Base-by-base conservation (phyloP, 35 echinoderm and acorn worm genomes). In the Eucidaris tribuloides region DNA sequence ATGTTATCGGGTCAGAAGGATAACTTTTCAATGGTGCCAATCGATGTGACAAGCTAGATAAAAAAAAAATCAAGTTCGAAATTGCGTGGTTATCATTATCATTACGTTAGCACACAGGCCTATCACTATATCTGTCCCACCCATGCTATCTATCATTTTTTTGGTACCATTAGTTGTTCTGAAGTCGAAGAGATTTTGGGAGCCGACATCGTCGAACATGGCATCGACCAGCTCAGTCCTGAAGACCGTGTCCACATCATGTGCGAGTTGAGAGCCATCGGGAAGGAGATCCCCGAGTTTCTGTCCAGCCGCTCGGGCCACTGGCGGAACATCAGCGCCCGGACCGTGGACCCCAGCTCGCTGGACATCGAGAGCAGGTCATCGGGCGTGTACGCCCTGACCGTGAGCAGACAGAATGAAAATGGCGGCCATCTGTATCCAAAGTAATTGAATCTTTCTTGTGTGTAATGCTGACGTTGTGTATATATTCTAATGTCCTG, bases 141-240 rank as follows among this genome's bases (percentile, higher is more conserved):
- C 14, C 52, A 22, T 15, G 52, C 13, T 22, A 14, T 56, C 14
- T 22, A 15, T 14, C 52, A 56, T 15, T 56, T 56, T 56, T 56
- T 56, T n/a, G n/a, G n/a, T n/a, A n/a, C n/a, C n/a, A 34, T 7
- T 63, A 92, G 94, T 42, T 89, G 89, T 52, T 80, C 72, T 9
- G 85, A 81, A 3, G 84, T 92, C 34, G 56, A 92, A 37, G 94
- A 97, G 70, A 97, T 97, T 38, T 52, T 97, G 7, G 94, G 94
- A 5, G 89, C 94, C 33, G 94, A 97, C 35, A 85, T 97, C 38
- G 64, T 81, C 36, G 94, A 97, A 58, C 94, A 97, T 48, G 94
- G 93, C 0, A 96, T 96, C 54, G 82, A 89, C 66, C 86, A 83
- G 45, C 42, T 77, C 15, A 83, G 44, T 19, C 22, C 14, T 4